Evolutionary conservation across 2,888 invertebrate genomes (phyloP).

Genomic region (Sphaeridia pumilis): DNA sequence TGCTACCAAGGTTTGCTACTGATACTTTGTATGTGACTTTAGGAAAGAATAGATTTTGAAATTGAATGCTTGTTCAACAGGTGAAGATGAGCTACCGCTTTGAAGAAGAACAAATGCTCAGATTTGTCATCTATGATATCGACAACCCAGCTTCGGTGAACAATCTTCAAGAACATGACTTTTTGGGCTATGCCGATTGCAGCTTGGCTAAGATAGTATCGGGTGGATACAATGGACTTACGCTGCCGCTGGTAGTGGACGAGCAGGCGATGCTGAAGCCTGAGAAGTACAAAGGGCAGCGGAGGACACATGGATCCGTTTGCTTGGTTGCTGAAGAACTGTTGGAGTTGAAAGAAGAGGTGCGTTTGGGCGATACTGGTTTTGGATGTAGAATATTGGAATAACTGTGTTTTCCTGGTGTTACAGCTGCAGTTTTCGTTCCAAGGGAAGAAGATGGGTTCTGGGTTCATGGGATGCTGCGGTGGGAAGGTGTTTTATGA

Average conservation of each 20-base stretch:
- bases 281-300: constrained; percentile 21
- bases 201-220: constrained; percentile 45
- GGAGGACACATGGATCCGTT: constrained; percentile 29
- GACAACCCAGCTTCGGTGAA: constrained; percentile 37
- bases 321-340: constrained; percentile 32
- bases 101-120: constrained; percentile 47
- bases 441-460: constrained; percentile 10
- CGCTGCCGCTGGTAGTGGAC: constrained; percentile 25
- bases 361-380: background rate
- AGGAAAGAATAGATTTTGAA: background rate
- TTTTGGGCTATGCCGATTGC: constrained; percentile 45
- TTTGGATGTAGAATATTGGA: background rate
- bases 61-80: constrained; percentile 22
- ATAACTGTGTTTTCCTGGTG: background rate
- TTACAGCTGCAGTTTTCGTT: constrained; percentile 3
- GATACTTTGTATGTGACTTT: background rate
- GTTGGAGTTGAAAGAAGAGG: constrained; percentile 33
- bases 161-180: constrained; percentile 41
- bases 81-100: constrained; percentile 47
- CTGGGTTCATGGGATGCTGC: constrained; percentile 37
- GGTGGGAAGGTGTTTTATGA: constrained; percentile 25
- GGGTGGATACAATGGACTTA: constrained; percentile 36
- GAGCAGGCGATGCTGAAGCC: constrained; percentile 16
- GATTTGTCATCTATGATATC: constrained; percentile 43
- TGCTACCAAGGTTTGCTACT: constrained; percentile 42